These are phyloP conservation scores for Phaetusa simplex DNA, from an alignment of 2,113 vertebrate genomes.

Conservation along the genomic window DNA sequence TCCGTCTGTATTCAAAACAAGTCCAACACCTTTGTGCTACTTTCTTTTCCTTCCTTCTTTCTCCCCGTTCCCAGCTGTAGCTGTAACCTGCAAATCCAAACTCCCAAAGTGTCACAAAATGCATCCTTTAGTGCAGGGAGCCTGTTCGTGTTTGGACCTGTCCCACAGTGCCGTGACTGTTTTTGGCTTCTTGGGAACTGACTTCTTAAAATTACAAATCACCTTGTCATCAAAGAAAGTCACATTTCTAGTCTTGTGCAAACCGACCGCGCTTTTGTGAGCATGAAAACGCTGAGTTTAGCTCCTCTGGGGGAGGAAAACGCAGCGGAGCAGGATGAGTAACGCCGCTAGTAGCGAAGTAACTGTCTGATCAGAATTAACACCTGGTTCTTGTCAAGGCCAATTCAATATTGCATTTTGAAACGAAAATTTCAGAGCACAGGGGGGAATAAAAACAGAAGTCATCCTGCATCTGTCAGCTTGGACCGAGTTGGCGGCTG, in stretches of 20 bases:
- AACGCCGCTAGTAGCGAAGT: neutral
- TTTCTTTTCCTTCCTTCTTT: neutral
- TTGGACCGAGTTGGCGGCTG: neutral
- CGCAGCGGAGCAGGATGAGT: neutral
- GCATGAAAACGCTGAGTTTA: neutral
- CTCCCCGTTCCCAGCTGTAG: neutral
- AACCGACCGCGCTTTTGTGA: neutral
- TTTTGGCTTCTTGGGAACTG: neutral
- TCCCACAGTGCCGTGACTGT: neutral
- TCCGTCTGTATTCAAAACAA: neutral
- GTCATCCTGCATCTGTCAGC: constrained; percentile 5
- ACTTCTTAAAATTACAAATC: neutral
- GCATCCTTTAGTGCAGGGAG: neutral
- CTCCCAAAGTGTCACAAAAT: neutral
- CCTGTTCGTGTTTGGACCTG: neutral
- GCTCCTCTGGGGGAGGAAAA: neutral
- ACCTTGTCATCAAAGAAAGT: neutral
- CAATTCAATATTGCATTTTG: neutral
- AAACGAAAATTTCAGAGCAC: neutral
- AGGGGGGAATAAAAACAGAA: neutral
- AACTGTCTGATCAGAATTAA: constrained; percentile 4
- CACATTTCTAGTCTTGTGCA: neutral
- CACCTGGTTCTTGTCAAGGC: constrained; percentile 21
- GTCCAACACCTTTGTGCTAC: neutral
- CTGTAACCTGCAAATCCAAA: neutral